Evolutionary conservation across 2,113 vertebrate genomes (phyloP).

Genomic region (Stigmatopora nigra): DNA sequence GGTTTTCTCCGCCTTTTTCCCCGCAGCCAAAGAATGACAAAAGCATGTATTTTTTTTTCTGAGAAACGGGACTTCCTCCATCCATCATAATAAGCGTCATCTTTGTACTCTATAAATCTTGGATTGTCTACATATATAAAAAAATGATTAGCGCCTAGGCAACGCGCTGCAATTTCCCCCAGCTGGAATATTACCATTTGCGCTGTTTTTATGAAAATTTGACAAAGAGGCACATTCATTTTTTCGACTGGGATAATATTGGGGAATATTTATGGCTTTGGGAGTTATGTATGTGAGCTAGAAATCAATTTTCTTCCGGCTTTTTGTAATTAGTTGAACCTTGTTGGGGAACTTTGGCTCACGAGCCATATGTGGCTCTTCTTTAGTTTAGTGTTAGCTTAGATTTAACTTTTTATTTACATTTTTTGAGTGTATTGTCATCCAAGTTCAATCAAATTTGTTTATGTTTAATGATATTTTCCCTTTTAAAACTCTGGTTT

Average conservation of each 20-base stretch:
- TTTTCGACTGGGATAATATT: background rate
- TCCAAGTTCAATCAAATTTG: no score
- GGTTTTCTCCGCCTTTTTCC: slow-evolving; percentile 27
- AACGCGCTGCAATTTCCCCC: slow-evolving; percentile 20
- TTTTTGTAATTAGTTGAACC: background rate
- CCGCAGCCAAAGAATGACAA: slow-evolving; percentile 24
- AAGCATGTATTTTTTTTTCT: slow-evolving; percentile 40
- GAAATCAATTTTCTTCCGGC: background rate
- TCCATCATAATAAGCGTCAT: slow-evolving; percentile 38
- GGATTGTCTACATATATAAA: slow-evolving; percentile 1
- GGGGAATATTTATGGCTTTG: background rate
- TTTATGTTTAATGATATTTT: no score
- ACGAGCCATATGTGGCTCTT: no score
- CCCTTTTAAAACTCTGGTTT: no score
- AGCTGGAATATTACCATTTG: slow-evolving; percentile 42
- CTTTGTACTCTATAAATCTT: slow-evolving; percentile 41
- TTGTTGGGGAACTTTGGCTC: no score
- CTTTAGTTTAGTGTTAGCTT: no score
- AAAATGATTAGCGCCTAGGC: slow-evolving; percentile 11
- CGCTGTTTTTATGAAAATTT: slow-evolving; percentile 39
- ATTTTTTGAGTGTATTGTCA: no score
- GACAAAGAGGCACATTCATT: background rate
- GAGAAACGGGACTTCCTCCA: slow-evolving; percentile 23
- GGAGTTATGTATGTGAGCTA: background rate
- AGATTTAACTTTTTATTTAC: no score